Percentiles rank a stretch among this genome's conserved stretches.
phyloP scores from a whole-genome alignment of 2,888 invertebrate species.

The Aspidiotus rigidus region DNA sequence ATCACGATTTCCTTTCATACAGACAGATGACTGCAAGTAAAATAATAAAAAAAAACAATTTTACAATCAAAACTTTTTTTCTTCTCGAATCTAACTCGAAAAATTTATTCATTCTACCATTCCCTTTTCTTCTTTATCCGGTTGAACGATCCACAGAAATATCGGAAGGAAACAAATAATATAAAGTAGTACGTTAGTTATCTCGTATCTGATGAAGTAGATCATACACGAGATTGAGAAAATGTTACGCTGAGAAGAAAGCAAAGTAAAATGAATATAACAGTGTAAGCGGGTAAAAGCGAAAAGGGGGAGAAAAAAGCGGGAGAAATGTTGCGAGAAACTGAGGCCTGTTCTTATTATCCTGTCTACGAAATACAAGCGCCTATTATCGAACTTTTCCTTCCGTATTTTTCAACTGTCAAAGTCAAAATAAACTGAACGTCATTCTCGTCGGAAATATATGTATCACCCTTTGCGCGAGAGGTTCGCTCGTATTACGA shows the following conservation, averaged over 20 bases:
- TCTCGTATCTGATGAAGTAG: background rate
- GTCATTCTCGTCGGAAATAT: constrained; percentile 13
- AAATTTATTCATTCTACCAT: background rate
- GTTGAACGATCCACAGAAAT: too few relatives aligned
- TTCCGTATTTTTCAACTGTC: constrained; percentile 30
- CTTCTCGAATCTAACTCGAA: background rate
- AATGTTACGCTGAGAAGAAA: background rate
- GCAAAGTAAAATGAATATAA: background rate
- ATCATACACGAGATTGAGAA: background rate
- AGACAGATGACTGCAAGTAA: too few relatives aligned
- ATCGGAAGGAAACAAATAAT: background rate
- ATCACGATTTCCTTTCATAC: too few relatives aligned
- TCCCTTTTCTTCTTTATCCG: too few relatives aligned
- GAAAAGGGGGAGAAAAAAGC: background rate
- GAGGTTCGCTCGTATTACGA: background rate
- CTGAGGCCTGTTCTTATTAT: constrained; percentile 23
- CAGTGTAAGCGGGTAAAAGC: background rate
- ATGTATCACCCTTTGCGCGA: background rate
- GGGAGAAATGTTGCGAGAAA: constrained; percentile 6
- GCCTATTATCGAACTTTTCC: constrained; percentile 30
- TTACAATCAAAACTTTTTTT: background rate
- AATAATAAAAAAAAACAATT: too few relatives aligned
- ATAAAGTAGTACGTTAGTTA: background rate
- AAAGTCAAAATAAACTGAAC: constrained; percentile 29
- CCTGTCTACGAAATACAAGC: constrained; percentile 27